Evolutionary conservation across 2,888 invertebrate genomes (phyloP).

Genomic region (Hartigia nigra): DNA sequence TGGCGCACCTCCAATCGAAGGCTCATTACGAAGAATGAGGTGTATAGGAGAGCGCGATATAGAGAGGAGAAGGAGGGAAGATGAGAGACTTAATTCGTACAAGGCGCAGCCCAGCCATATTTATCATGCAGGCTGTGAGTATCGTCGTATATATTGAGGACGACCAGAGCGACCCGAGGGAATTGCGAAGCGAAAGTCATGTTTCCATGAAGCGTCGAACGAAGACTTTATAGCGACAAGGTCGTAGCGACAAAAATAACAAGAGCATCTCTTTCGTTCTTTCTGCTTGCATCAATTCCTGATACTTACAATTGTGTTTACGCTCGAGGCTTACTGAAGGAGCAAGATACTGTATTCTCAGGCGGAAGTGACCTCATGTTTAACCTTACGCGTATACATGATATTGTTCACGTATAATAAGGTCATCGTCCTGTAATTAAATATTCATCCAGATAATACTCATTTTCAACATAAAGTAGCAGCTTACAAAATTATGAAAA

Average conservation of each 20-base stretch:
- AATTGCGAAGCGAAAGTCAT: neutral
- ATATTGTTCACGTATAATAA: neutral
- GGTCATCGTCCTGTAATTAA: neutral
- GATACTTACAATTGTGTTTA: too few species aligned
- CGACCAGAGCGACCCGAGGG: neutral
- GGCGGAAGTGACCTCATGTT: too few species aligned
- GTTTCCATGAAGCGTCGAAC: neutral
- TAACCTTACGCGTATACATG: neutral
- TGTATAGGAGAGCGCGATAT: neutral
- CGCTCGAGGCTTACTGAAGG: too few species aligned
- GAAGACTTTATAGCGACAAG: neutral
- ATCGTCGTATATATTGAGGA: neutral
- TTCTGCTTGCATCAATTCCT: neutral
- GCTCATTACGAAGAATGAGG: neutral
- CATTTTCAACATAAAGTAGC: too few species aligned
- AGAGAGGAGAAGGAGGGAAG: neutral
- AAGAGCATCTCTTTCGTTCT: neutral
- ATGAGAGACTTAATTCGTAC: neutral
- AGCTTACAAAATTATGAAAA: too few species aligned
- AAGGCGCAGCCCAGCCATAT: neutral
- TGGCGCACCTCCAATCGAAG: neutral
- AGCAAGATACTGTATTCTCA: too few species aligned
- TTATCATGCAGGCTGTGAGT: too few species aligned
- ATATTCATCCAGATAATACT: neutral
- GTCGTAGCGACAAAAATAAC: neutral